These are phyloP conservation scores for Idaea straminata DNA, from an alignment of 2,888 invertebrate genomes.

Conservation along the genomic window DNA sequence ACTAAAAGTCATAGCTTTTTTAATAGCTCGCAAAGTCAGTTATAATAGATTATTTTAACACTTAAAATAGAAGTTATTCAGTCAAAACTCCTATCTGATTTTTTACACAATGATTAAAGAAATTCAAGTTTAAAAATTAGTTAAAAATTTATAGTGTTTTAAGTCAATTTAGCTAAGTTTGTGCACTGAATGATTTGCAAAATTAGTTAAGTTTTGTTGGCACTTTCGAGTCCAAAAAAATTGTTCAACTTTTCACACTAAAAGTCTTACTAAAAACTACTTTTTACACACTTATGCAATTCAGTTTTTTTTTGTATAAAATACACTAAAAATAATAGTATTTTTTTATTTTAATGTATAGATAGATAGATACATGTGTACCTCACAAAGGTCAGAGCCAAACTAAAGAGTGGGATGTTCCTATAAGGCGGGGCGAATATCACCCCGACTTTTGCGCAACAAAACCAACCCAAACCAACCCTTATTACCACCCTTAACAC, in stretches of 20 bases:
- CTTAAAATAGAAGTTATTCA: neutral
- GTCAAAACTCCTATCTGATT: too few relatives aligned
- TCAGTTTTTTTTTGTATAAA: neutral
- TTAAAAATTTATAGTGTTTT: too few relatives aligned
- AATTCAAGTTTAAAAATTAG: too few relatives aligned
- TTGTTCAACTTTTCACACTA: neutral
- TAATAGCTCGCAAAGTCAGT: neutral
- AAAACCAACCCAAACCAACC: neutral
- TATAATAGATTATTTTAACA: neutral
- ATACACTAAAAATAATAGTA: neutral
- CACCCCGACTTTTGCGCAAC: neutral
- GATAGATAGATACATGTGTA: neutral
- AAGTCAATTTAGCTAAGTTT: too few relatives aligned
- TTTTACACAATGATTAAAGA: too few relatives aligned
- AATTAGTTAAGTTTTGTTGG: too few relatives aligned
- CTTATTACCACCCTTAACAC: neutral
- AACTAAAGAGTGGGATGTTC: neutral
- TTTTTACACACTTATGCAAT: neutral
- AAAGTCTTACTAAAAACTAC: neutral
- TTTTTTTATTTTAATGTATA: neutral
- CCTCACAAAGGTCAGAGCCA: neutral
- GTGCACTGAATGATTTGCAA: too few relatives aligned
- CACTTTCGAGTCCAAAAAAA: neutral
- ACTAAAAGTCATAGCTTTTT: neutral
- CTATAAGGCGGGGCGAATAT: neutral